Evolutionary conservation across 2,888 invertebrate genomes (phyloP), one percentile per base, ranked within the genome.

Genomic region (Alentia gelatinosa): DNA sequence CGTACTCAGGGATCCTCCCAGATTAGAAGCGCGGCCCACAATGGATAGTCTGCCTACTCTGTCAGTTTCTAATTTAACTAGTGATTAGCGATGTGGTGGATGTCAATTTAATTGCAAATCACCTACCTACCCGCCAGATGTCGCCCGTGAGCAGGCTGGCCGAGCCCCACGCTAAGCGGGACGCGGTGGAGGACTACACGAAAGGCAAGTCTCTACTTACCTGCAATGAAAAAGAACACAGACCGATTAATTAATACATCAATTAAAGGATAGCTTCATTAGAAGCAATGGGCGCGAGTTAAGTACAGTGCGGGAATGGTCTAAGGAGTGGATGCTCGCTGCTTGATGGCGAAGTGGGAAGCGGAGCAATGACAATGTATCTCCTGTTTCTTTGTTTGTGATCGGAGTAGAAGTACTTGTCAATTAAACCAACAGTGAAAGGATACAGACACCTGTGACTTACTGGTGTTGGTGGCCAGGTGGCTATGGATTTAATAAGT

Each of bases 31-130:
- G 30, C 30, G 4, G 68, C 68, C 68, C 1, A 68, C 68, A 68
- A 30, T 68, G 26, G 68, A 30, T 12, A 68, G 68, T 30, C 12
- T 30, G 30, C 63, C 68, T 26, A 26, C 68, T 26, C 68, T 68
- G 68, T 68, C 68, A 68, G 30, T 26, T 68, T 68, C 68, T 68
- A 68, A 68, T 68, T 68, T 68, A 68, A 68, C 68, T 68, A 30
- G 68, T 68, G 68, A 68, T 68, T 26, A 68, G 68, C 30, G 26
- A 68, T 30, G 15, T 12, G 12, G 68, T 68, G 30, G 68, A 19
- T 30, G 68, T 68, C 68, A 68, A 68, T 68, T 68, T 68, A 68
- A 68, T 68, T 68, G 68, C 68, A 68, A 68, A 68, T 68, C 30
- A 30, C 68, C 68, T 68, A 68, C 68, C 68, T 68, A 19, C 26